phyloP scores from a whole-genome alignment of 2,113 vertebrate genomes.

The Oryzias javanicus region DNA sequence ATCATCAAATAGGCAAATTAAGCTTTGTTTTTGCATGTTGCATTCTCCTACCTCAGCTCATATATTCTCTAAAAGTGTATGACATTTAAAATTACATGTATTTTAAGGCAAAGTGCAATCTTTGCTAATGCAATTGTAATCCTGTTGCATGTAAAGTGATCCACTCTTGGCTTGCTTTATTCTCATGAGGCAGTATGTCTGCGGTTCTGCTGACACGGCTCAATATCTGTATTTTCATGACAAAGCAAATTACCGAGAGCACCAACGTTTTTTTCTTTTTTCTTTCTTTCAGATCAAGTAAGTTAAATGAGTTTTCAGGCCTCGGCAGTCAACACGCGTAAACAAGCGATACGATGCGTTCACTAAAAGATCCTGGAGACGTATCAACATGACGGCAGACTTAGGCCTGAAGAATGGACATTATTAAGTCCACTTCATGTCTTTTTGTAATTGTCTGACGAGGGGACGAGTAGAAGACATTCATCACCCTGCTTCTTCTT shows the following conservation, averaged over 20 bases:
- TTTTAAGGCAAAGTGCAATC: neutral
- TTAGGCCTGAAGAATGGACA: slow-evolving; percentile 5
- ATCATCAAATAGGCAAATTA: no score
- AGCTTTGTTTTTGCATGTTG: no score
- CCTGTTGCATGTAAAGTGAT: slow-evolving; percentile 22
- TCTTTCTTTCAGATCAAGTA: neutral
- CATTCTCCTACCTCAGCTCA: neutral
- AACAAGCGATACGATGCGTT: slow-evolving; percentile 1
- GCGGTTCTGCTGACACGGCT: slow-evolving; percentile 38
- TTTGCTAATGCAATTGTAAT: slow-evolving; percentile 16
- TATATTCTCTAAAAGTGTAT: neutral
- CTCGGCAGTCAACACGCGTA: neutral
- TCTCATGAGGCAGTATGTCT: slow-evolving; percentile 16
- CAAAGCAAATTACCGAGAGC: neutral
- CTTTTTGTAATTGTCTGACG: slow-evolving; percentile 59
- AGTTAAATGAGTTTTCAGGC: no score
- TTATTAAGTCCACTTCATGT: slow-evolving; percentile 40
- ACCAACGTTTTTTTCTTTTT: neutral
- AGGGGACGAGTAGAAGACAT: slow-evolving; percentile 52
- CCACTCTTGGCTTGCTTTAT: slow-evolving; percentile 8
- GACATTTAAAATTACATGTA: neutral
- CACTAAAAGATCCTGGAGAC: neutral
- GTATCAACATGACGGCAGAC: neutral
- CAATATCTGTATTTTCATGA: slow-evolving; percentile 4
- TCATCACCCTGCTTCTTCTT: slow-evolving; percentile 60